Evolutionary conservation across 2,888 invertebrate genomes (phyloP).

Genomic region (Brachyptera risi): DNA sequence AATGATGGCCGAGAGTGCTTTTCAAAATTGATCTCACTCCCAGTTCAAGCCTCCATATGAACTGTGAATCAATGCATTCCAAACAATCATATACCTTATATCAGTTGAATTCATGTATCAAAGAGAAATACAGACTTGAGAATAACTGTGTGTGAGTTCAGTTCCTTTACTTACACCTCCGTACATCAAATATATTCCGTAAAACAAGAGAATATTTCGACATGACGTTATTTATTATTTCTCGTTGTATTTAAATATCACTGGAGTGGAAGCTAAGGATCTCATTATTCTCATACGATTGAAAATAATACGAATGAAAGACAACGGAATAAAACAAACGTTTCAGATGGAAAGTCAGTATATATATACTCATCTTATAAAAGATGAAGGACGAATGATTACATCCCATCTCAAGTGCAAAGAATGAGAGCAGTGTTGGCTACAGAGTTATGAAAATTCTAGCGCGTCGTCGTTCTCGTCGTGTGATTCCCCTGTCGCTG

Average conservation of each 20-base stretch:
- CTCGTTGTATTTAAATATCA: constrained; percentile 7
- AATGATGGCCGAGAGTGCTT: no score
- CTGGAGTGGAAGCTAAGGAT: constrained; percentile 15
- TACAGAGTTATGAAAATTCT: constrained; percentile 7
- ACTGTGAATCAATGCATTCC: no score
- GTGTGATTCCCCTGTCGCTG: constrained; percentile 13
- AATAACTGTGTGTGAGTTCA: no score
- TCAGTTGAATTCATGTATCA: no score
- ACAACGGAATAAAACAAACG: constrained; percentile 14
- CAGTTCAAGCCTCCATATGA: no score
- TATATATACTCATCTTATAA: neutral
- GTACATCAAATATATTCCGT: no score
- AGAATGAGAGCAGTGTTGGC: neutral
- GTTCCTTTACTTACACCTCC: no score
- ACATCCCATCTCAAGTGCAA: neutral
- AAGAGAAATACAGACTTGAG: no score
- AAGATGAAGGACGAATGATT: neutral
- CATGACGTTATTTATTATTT: neutral
- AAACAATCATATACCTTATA: no score
- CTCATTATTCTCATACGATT: constrained; percentile 24
- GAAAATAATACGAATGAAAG: constrained; percentile 16
- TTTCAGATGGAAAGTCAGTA: constrained; percentile 15
- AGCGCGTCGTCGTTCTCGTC: no score
- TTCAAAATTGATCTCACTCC: no score
- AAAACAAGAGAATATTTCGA: no score